Evolutionary conservation across 2,797 vertebrate genomes (phyloP).

Genomic region (Spatula versicolor): DNA sequence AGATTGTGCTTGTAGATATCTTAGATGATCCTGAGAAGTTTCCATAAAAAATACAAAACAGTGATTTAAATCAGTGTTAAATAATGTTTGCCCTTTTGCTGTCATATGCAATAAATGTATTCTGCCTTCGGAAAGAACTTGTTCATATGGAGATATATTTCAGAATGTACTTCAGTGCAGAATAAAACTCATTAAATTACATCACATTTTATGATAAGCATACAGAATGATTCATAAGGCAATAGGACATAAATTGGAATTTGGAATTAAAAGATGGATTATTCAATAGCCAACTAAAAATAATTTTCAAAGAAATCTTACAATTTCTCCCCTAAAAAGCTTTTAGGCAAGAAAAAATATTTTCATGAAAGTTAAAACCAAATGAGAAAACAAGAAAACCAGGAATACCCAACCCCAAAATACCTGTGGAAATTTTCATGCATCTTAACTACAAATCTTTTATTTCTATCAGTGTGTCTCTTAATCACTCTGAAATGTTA

Average conservation of each 20-base stretch:
- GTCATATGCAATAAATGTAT: background rate
- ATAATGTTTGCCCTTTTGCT: background rate
- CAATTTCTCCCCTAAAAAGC: background rate
- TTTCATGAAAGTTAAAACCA: background rate
- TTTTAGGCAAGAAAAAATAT: background rate
- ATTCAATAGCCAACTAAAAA: background rate
- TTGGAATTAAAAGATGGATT: background rate
- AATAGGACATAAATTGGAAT: background rate
- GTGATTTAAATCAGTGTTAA: background rate
- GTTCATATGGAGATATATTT: background rate
- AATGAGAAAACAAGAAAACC: background rate
- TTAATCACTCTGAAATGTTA: background rate
- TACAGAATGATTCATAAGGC: background rate
- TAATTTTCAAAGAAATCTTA: background rate
- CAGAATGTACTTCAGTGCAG: background rate
- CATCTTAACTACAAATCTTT: background rate
- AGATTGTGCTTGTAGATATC: background rate
- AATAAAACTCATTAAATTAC: background rate
- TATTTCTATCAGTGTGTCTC: background rate
- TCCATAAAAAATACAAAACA: background rate
- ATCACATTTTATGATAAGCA: background rate
- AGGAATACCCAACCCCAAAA: background rate
- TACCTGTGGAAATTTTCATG: background rate
- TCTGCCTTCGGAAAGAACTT: background rate
- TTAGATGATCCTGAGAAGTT: background rate